A percentile compares a stretch with the other conserved stretches of the same genome.
Evolutionary conservation across 2,113 vertebrate genomes (phyloP).

Genomic region (Piprites chloris): DNA sequence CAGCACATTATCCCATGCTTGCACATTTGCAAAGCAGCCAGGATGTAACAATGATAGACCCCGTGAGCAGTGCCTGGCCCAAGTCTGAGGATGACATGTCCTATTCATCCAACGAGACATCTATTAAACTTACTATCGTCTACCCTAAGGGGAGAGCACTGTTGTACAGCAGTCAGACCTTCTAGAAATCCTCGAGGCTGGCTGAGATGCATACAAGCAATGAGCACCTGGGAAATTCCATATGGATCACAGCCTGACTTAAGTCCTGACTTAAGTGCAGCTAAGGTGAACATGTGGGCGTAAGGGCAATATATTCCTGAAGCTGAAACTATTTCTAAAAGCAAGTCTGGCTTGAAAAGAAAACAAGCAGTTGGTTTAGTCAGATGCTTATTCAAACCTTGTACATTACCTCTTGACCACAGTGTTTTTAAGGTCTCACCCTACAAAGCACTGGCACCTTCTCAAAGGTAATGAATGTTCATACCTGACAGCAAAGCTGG

Average conservation of each 20-base stretch:
- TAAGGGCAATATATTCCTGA: background rate
- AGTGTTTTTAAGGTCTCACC: background rate
- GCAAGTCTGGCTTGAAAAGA: background rate
- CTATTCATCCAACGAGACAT: background rate
- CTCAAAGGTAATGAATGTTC: slow-evolving; percentile 15
- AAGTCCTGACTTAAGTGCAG: background rate
- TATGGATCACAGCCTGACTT: background rate
- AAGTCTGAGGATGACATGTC: background rate
- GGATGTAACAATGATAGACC: background rate
- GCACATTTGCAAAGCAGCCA: background rate
- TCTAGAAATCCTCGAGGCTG: background rate
- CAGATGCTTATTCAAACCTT: background rate
- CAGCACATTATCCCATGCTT: background rate
- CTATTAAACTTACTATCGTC: background rate
- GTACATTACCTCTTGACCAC: background rate
- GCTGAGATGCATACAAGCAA: background rate
- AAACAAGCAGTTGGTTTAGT: slow-evolving; percentile 1
- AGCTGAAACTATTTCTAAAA: background rate
- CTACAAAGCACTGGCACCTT: background rate
- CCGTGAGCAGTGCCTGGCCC: background rate
- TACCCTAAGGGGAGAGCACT: slow-evolving; percentile 8
- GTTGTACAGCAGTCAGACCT: background rate
- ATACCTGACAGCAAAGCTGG: background rate
- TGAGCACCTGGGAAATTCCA: background rate
- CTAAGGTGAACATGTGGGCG: background rate